Percentiles rank a stretch among this genome's conserved stretches.
These are phyloP conservation scores for Eptatretus atami DNA, from an alignment of 2,797 vertebrate genomes.

Conservation along the genomic window DNA sequence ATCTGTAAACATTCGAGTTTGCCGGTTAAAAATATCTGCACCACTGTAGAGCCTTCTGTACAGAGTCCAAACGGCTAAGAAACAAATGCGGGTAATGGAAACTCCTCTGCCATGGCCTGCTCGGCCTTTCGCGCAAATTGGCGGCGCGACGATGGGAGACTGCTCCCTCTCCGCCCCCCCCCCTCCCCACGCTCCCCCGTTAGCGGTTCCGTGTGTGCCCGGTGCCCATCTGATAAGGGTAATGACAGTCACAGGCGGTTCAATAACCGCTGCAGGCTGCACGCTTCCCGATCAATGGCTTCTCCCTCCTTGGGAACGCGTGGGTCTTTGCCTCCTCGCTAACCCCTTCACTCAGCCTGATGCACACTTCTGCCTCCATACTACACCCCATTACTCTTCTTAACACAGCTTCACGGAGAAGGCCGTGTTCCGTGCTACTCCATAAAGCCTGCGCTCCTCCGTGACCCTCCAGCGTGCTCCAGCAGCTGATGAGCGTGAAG, in stretches of 20 bases:
- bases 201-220: background rate
- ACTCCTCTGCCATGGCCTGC: too few species aligned
- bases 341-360: slow-evolving; percentile 1
- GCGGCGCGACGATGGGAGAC: too few species aligned
- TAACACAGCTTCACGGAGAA: too few species aligned
- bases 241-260: slow-evolving; percentile 4
- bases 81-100: too few species aligned
- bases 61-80: too few species aligned
- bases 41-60: too few species aligned
- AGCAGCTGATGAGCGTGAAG: too few species aligned
- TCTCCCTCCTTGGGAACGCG: background rate
- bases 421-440: background rate
- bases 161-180: background rate
- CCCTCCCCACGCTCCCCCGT: background rate
- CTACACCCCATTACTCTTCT: too few species aligned
- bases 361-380: background rate
- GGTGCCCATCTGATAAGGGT: slow-evolving; percentile 5
- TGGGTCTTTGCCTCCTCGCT: background rate
- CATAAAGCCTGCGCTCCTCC: background rate
- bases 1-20: too few species aligned
- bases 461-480: background rate
- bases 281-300: slow-evolving; percentile 2
- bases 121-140: too few species aligned
- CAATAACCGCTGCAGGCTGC: slow-evolving; percentile 1
- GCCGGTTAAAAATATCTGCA: too few species aligned